A percentile compares a stretch with the other conserved stretches of the same genome.
phyloP scores from a whole-genome alignment of 1,140 invertebrate genomes.

The Leptonema lineaticorne region DNA sequence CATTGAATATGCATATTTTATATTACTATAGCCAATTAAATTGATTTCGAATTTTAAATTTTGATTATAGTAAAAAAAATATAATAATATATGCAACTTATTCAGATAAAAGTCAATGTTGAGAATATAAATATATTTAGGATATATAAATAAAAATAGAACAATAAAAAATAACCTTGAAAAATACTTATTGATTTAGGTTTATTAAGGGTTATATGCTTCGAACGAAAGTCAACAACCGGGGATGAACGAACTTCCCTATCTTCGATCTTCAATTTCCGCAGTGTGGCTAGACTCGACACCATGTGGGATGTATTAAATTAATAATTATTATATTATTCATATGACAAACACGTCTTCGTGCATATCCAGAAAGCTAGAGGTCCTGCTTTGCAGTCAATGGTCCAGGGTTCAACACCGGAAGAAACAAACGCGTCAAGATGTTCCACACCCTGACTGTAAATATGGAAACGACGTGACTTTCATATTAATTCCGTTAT shows the following conservation, averaged over 20 bases:
- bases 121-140: too few species aligned
- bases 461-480: constrained; percentile 30
- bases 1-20: too few species aligned
- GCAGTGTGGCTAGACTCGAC: neutral
- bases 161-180: too few species aligned
- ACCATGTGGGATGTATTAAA: neutral
- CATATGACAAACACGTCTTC: neutral
- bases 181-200: too few species aligned
- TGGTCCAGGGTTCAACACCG: constrained; percentile 9
- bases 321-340: neutral
- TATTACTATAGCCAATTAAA: too few species aligned
- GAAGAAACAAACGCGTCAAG: constrained; percentile 26
- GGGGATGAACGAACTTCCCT: neutral
- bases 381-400: constrained; percentile 1
- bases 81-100: too few species aligned
- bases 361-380: neutral
- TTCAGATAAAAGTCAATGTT: too few species aligned
- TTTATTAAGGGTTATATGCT: too few species aligned
- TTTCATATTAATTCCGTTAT: constrained; percentile 16
- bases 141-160: too few species aligned
- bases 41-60: too few species aligned
- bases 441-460: constrained; percentile 19
- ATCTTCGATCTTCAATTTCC: neutral
- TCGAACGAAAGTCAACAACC: too few species aligned
- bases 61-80: too few species aligned